phyloP scores from a whole-genome alignment of 1,140 invertebrate species.

The Belonocnema kinseyi region DNA sequence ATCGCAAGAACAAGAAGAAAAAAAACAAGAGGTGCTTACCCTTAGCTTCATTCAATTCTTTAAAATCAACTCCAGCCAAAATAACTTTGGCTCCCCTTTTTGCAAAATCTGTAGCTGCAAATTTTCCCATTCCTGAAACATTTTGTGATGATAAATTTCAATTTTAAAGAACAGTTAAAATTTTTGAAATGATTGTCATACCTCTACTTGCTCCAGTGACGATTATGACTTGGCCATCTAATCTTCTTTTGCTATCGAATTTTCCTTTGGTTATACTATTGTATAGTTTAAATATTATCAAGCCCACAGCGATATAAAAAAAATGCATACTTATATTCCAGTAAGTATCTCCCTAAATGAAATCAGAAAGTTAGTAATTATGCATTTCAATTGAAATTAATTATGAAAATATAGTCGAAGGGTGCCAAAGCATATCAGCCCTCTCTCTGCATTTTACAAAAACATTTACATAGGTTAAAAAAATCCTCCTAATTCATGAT shows the following conservation, averaged over 20 bases:
- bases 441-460: no score
- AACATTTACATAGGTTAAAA: no score
- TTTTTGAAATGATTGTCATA: background rate
- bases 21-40: background rate
- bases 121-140: conserved; percentile 14
- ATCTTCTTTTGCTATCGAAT: background rate
- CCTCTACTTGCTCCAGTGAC: conserved; percentile 13
- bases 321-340: background rate
- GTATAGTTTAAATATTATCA: background rate
- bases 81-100: conserved; percentile 11
- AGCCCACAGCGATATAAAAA: background rate
- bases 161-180: background rate
- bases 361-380: no score
- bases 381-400: no score
- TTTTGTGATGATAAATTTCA: no score
- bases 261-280: background rate
- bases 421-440: no score
- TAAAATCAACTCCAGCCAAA: background rate
- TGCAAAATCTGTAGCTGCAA: background rate
- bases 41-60: background rate
- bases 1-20: no score
- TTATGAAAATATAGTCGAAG: no score
- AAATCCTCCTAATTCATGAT: no score
- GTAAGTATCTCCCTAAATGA: background rate
- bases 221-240: conserved; percentile 9